Conservation (phyloP, 2,888 invertebrate species). For the Axea sp. region DNA sequence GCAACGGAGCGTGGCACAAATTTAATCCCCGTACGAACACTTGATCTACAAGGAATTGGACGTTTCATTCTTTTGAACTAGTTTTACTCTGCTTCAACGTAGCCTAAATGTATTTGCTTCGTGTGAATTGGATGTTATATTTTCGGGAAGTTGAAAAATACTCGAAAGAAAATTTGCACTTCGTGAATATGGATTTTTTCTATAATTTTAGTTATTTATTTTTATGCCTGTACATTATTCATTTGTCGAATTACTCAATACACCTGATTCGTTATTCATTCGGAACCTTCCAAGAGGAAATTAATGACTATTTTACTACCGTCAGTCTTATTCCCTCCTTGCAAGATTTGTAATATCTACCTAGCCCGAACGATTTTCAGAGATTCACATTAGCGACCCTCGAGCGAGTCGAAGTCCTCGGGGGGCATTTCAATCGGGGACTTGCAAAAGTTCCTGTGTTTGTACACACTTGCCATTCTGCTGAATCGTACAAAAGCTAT, state of each 20-base stretch:
- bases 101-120: slow-evolving; percentile 8
- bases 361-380: slow-evolving; percentile 62
- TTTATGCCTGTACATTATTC: no score
- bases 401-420: slow-evolving; percentile 60
- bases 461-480: slow-evolving; percentile 59
- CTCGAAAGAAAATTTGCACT: slow-evolving; percentile 4
- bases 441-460: slow-evolving; percentile 60
- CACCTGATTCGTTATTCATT: slow-evolving; percentile 59
- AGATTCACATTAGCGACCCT: slow-evolving; percentile 64
- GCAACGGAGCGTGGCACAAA: slow-evolving; percentile 68
- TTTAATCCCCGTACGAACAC: slow-evolving; percentile 68
- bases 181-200: slow-evolving; percentile 9
- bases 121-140: neutral
- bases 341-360: slow-evolving; percentile 59
- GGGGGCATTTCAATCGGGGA: slow-evolving; percentile 71
- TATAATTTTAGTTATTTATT: no score
- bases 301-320: slow-evolving; percentile 58
- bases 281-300: slow-evolving; percentile 46
- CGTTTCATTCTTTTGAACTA: slow-evolving; percentile 44
- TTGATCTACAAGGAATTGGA: slow-evolving; percentile 50
- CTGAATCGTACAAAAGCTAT: slow-evolving; percentile 61
- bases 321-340: slow-evolving; percentile 46
- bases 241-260: no score
- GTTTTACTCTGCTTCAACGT: slow-evolving; percentile 7
- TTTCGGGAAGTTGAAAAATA: slow-evolving; percentile 2